Conservation (phyloP, 1,140 invertebrate species). For the Amphibalanus amphitrite region DNA sequence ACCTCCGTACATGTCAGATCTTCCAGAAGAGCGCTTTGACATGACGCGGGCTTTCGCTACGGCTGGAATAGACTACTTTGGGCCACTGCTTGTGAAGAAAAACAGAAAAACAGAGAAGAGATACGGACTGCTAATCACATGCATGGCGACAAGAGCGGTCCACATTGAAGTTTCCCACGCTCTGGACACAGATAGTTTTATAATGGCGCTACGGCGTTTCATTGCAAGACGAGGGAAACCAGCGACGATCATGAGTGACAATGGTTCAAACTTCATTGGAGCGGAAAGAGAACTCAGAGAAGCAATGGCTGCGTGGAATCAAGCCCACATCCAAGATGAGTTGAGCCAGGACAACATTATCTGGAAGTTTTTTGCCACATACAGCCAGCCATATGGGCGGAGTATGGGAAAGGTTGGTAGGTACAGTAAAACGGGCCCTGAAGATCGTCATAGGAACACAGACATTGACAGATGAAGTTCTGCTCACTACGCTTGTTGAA, state of each 20-base stretch:
- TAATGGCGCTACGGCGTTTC: neutral
- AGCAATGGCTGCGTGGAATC: neutral
- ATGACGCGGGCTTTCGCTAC: neutral
- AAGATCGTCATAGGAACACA: neutral
- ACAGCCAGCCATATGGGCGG: neutral
- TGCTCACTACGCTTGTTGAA: neutral
- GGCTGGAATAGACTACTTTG: neutral
- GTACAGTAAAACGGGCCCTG: neutral
- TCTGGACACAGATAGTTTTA: conserved; percentile 4
- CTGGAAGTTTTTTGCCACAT: neutral
- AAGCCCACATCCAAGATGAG: neutral
- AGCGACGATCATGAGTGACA: neutral
- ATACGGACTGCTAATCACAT: conserved; percentile 2
- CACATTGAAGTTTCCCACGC: neutral
- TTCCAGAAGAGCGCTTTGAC: neutral
- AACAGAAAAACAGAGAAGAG: neutral
- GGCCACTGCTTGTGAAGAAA: neutral
- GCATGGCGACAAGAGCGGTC: neutral
- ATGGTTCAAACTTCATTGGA: neutral
- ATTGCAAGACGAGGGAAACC: neutral
- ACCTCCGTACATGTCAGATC: neutral
- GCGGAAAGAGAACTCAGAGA: neutral
- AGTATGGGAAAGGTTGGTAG: neutral
- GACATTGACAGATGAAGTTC: neutral
- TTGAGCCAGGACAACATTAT: neutral